A percentile compares a stretch with the other conserved stretches of the same genome.
Evolutionary conservation across 2,113 vertebrate genomes (phyloP).

Genomic region (crab-eating macaque (Macaca fascicularis)): DNA sequence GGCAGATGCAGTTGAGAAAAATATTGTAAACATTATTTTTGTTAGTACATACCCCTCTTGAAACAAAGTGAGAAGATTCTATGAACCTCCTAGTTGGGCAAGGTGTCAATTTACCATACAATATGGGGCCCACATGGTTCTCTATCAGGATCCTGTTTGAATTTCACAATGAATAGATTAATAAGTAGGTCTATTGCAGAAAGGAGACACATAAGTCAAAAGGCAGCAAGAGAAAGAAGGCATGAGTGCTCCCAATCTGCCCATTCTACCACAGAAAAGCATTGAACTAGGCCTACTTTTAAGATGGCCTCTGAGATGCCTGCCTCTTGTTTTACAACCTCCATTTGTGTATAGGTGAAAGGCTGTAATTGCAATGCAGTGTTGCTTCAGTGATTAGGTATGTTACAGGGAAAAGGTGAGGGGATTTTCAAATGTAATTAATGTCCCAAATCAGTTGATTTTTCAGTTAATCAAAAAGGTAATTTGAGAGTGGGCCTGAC

Average conservation of each 20-base stretch:
- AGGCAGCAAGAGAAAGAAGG: neutral
- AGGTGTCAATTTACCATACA: neutral
- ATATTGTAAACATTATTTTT: neutral
- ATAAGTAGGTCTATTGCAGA: neutral
- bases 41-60: neutral
- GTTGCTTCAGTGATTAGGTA: neutral
- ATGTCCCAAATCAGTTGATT: neutral
- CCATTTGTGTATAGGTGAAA: neutral
- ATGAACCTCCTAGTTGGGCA: neutral
- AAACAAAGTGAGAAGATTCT: neutral
- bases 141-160: neutral
- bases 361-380: neutral
- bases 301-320: neutral
- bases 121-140: neutral
- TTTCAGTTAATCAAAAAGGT: neutral
- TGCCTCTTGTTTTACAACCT: neutral
- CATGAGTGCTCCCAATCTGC: neutral
- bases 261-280: neutral
- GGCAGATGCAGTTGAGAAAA: neutral
- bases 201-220: neutral
- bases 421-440: neutral
- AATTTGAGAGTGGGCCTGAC: neutral
- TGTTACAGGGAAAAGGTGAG: neutral
- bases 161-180: neutral
- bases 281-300: neutral